phyloP scores from a whole-genome alignment of 2,113 vertebrate genomes.

The Uria lomvia region DNA sequence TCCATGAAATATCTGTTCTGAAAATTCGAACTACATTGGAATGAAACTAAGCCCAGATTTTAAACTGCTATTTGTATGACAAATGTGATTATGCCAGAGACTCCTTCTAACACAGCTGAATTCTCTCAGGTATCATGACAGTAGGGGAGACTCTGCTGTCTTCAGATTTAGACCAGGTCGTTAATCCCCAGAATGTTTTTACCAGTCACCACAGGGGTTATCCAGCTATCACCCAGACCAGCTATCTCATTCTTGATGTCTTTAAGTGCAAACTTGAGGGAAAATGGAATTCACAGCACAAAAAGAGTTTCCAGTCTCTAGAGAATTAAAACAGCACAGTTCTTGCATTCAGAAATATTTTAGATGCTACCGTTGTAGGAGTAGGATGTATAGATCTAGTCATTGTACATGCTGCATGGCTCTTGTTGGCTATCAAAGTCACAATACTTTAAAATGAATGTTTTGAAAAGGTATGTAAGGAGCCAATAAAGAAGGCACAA shows the following conservation, averaged over 20 bases:
- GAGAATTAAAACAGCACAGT: background rate
- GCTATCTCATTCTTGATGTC: background rate
- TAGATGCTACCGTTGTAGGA: background rate
- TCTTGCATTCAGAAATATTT: background rate
- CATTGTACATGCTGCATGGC: background rate
- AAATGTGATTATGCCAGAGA: background rate
- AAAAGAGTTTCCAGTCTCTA: background rate
- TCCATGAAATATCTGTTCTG: background rate
- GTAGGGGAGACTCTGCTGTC: background rate
- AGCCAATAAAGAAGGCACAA: background rate
- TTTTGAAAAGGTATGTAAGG: background rate
- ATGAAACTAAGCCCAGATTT: background rate
- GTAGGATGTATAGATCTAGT: background rate
- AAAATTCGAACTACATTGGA: background rate
- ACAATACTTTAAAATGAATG: background rate
- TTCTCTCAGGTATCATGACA: background rate
- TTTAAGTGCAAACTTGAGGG: background rate
- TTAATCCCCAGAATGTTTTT: conserved; percentile 10
- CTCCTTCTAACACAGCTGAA: background rate
- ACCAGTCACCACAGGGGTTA: background rate
- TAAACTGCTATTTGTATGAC: background rate
- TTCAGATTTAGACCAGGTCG: background rate
- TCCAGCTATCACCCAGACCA: background rate
- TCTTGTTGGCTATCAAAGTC: background rate
- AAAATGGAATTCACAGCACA: background rate